Evolutionary conservation across 2,797 vertebrate species (phyloP).

Genomic region (Nannoperca obscura): DNA sequence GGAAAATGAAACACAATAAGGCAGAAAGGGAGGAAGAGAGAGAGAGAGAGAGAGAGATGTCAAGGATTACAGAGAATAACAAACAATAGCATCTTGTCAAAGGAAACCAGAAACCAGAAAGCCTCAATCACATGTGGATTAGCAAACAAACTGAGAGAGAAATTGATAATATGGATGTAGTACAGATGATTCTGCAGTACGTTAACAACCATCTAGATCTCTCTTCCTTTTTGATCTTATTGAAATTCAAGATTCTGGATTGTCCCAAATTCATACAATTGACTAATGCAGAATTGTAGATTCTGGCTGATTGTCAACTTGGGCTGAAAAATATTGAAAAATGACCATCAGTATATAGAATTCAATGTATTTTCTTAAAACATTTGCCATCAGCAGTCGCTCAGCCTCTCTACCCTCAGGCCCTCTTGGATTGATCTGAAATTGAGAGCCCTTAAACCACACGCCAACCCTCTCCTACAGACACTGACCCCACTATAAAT

Average conservation of each 20-base stretch:
- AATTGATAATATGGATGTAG: not conserved
- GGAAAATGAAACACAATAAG: constrained; percentile 13
- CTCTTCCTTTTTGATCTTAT: not conserved
- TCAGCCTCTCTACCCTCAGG: constrained; percentile 18
- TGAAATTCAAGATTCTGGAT: constrained; percentile 5
- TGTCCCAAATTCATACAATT: not conserved
- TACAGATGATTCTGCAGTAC: not conserved
- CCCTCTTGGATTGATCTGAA: constrained; percentile 42
- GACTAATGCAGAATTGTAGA: not conserved
- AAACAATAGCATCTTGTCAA: constrained; percentile 34
- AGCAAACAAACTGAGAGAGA: not conserved
- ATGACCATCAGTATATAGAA: not conserved
- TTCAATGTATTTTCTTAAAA: not conserved
- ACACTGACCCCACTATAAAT: constrained; percentile 73
- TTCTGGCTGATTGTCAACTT: not conserved
- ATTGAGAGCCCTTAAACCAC: constrained; percentile 46
- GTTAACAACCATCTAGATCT: not conserved
- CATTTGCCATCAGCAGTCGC: constrained; percentile 4
- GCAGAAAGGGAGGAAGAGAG: not conserved
- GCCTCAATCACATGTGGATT: constrained; percentile 14
- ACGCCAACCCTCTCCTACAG: constrained; percentile 45
- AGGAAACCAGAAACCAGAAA: constrained; percentile 6
- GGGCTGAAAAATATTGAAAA: not conserved
- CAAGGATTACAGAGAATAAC: constrained; percentile 46
- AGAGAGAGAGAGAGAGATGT: constrained; percentile 22